Evolutionary conservation across 2,888 invertebrate species (phyloP), one percentile per base, ranked within the genome.

Genomic region (Trissolcus brochymenae): DNA sequence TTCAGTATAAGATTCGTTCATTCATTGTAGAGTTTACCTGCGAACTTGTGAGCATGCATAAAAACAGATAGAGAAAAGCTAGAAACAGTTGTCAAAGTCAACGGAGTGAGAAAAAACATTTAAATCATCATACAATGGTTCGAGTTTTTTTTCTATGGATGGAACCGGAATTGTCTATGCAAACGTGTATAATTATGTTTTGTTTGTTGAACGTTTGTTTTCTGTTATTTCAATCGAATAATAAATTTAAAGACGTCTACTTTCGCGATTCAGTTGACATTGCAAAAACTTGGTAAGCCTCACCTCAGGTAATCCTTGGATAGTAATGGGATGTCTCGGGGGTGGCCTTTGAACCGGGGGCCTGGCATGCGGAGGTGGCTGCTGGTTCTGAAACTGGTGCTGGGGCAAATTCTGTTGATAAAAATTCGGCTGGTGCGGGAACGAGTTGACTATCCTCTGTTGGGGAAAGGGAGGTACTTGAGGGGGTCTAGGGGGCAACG

Each of bases 351-450:
- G 81, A 56, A 78, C 40, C 6, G 81, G 74, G 51, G 77, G 82
- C 71, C 79, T 60, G 13, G 77, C 61, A n/a, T 78, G 75, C 4
- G 81, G 70, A 17, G 78, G 79, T 21, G 82, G 81, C 29, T 68
- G 82, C n/a, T 81, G 82, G 25, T 79, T 81, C 4, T 79, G 73
- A 41, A 80, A 84, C 51, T 76, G 66, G 1, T 78, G 80, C 16
- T 60, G 64, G 3, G 57, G 19, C 51, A 72, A 62, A 1, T 78
- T 80, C 17, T 65, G 67, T 4, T 53, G 19, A 17, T 65, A 66
- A 35, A 73, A 73, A 65, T 79, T 76, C 74, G 90, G 90, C 0
- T 83, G 90, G 88, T 85, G 91, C 86, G 76, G 90, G 86, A 83
- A 92, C 79, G 86, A 85, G 64, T 86, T 87, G 0, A 86, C 82